Conservation (phyloP, 2,888 invertebrate species). For the Carabus problematicus region DNA sequence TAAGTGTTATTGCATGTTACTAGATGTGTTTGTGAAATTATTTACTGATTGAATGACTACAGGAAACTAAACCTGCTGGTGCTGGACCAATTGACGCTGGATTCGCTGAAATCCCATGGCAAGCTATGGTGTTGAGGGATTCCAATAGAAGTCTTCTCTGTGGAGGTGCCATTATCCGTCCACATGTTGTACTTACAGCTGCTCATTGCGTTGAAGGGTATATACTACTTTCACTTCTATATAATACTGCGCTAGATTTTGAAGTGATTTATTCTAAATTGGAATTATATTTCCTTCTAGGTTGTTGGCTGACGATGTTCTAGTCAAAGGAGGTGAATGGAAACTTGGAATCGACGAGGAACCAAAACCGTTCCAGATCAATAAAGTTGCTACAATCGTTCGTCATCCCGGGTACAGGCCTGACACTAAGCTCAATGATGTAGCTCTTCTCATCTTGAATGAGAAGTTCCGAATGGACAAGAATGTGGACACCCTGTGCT, state of each 20-base stretch:
- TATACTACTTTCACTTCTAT: constrained; percentile 47
- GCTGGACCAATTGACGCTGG: constrained; percentile 65
- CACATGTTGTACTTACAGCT: constrained; percentile 76
- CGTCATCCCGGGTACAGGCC: constrained; percentile 74
- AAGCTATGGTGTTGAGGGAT: constrained; percentile 80
- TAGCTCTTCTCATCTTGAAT: constrained; percentile 73
- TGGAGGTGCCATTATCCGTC: constrained; percentile 79
- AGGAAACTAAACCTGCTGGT: constrained; percentile 64
- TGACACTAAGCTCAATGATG: constrained; percentile 69
- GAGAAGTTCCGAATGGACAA: constrained; percentile 70
- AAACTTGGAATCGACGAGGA: constrained; percentile 82
- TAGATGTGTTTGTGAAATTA: no score
- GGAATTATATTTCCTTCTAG: constrained; percentile 56
- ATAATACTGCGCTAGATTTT: not conserved
- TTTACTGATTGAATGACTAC: constrained; percentile 18
- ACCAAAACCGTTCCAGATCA: constrained; percentile 79
- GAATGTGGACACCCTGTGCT: constrained; percentile 78
- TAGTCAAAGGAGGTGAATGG: constrained; percentile 85
- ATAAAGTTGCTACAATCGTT: constrained; percentile 72
- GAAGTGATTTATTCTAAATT: constrained; percentile 22
- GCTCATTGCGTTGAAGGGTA: constrained; percentile 85
- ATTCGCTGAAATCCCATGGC: constrained; percentile 88
- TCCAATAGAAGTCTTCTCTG: constrained; percentile 77
- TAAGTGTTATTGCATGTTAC: no score
- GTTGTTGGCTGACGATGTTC: constrained; percentile 69